A percentile compares a stretch with the other conserved stretches of the same genome.
These are phyloP conservation scores for Chrysaora quinquecirrha DNA, from an alignment of 30 jellyfish, hydroid and myxozoan species.

Conservation along the genomic window DNA sequence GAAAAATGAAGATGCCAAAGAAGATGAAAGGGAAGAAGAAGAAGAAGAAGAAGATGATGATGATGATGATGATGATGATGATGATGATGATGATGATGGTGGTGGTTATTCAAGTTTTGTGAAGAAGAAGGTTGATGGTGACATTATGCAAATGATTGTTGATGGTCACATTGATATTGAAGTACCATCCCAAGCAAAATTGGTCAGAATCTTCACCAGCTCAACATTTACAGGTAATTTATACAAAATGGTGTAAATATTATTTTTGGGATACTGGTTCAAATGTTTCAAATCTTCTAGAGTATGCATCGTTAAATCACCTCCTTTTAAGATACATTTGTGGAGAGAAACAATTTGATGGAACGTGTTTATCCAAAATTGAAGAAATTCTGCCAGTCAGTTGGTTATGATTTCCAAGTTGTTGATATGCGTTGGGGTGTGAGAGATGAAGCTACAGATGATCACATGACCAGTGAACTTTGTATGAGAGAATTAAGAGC, in stretches of 20 bases:
- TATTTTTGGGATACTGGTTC: too few relatives aligned
- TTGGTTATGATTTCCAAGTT: conserved; percentile 92
- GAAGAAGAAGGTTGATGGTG: not conserved
- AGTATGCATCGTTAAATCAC: too few relatives aligned
- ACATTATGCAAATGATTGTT: conserved; percentile 23
- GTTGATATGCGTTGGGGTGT: conserved; percentile 99
- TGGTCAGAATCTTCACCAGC: conserved; percentile 90
- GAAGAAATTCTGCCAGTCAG: conserved; percentile 89
- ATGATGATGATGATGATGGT: not conserved
- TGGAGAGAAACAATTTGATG: conserved; percentile 81
- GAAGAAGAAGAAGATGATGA: not conserved
- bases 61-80: not conserved
- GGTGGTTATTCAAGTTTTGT: too few relatives aligned
- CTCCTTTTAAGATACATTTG: conserved; percentile 87
- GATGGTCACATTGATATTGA: conserved; percentile 69
- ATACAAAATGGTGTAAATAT: too few relatives aligned
- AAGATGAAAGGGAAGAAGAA: not conserved
- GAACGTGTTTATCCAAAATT: conserved; percentile 85
- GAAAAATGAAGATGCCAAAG: not conserved
- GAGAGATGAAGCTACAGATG: conserved; percentile 96
- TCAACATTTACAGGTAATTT: conserved; percentile 95
- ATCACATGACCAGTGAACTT: conserved; percentile 91
- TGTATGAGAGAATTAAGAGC: conserved; percentile 87
- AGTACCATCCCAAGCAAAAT: conserved; percentile 79
- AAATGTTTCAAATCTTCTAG: too few relatives aligned